Conservation (phyloP, 2,113 vertebrate genomes). For the Triplophysa siluroides region DNA sequence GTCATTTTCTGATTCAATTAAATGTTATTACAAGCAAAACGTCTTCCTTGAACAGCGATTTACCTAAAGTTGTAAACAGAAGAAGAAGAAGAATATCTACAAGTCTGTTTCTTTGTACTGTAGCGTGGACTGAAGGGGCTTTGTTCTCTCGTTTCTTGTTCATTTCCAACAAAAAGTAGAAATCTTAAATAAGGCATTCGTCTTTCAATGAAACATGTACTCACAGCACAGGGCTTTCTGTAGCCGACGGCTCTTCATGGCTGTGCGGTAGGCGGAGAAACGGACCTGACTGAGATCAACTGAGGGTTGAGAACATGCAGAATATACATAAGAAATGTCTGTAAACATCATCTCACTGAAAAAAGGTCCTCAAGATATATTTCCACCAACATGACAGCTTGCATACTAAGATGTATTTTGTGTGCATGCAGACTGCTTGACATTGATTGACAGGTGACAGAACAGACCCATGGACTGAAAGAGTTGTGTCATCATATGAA, state of each 20-base stretch:
- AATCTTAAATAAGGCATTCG: no score
- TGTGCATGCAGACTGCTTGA: background rate
- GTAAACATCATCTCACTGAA: background rate
- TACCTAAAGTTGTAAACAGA: background rate
- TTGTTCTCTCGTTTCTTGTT: no score
- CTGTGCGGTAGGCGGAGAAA: slow-evolving; percentile 87
- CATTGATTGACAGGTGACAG: slow-evolving; percentile 3
- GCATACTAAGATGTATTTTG: background rate
- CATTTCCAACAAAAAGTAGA: no score
- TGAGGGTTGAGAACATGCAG: slow-evolving; percentile 46
- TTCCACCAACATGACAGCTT: background rate
- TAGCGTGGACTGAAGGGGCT: no score
- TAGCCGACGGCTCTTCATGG: slow-evolving; percentile 84
- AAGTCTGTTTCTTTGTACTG: no score
- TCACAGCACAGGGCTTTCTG: slow-evolving; percentile 84
- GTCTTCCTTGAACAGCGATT: background rate
- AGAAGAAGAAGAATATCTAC: background rate
- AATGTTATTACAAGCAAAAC: background rate
- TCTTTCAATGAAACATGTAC: slow-evolving; percentile 55
- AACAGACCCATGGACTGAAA: slow-evolving; percentile 81
- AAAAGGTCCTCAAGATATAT: background rate
- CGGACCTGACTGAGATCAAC: slow-evolving; percentile 84
- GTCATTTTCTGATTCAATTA: no score
- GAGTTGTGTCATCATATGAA: slow-evolving; percentile 85
- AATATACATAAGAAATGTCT: background rate